phyloP scores from a whole-genome alignment of 1,140 invertebrate species.

The Andricus grossulariae region DNA sequence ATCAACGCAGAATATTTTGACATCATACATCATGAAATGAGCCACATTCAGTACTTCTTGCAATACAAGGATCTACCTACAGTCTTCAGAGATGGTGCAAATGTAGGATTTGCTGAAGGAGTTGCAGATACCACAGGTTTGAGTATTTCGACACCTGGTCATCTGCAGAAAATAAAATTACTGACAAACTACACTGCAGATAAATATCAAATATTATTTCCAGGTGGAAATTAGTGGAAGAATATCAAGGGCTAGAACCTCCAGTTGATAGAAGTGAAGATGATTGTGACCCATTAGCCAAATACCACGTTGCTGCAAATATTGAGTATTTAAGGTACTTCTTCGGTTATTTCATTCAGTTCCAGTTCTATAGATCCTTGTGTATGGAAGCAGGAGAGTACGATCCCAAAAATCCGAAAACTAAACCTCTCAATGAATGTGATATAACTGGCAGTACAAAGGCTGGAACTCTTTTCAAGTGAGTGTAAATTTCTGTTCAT shows the following conservation, averaged over 20 bases:
- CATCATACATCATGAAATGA: conserved; percentile 92
- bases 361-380: too few species aligned
- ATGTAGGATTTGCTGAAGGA: conserved; percentile 94
- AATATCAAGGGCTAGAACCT: too few species aligned
- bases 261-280: conserved; percentile 85
- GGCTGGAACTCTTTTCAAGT: too few species aligned
- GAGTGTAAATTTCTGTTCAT: too few species aligned
- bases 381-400: too few species aligned
- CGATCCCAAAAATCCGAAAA: too few species aligned
- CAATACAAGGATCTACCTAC: conserved; percentile 87
- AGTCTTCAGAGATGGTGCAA: conserved; percentile 88
- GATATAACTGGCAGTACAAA: conserved; percentile 92
- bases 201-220: conserved; percentile 52
- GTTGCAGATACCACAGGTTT: conserved; percentile 93
- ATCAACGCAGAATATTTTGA: conserved; percentile 85
- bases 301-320: conserved; percentile 90
- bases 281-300: conserved; percentile 91
- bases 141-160: conserved; percentile 87
- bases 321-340: too few species aligned
- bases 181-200: conserved; percentile 79
- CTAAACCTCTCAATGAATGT: conserved; percentile 86
- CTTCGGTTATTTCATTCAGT: too few species aligned
- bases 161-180: conserved; percentile 86
- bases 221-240: conserved; percentile 81
- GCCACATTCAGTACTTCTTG: conserved; percentile 90